Evolutionary conservation across 1,140 invertebrate species (phyloP).

Genomic region (Mactra quadrangularis): DNA sequence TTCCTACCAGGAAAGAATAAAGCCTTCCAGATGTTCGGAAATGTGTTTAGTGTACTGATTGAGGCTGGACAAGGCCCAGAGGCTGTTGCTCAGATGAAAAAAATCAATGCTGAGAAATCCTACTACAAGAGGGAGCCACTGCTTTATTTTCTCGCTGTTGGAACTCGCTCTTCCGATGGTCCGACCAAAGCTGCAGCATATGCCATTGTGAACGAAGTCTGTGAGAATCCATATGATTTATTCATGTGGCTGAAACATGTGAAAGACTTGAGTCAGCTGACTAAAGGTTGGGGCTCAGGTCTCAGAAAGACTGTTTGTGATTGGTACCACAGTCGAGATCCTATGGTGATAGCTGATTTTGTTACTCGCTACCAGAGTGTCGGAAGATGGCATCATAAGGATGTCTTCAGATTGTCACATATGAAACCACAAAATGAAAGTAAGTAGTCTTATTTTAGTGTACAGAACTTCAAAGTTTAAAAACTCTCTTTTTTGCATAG

Average conservation of each 20-base stretch:
- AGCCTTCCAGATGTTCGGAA: slow-evolving; percentile 44
- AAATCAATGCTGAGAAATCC: slow-evolving; percentile 59
- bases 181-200: slow-evolving; percentile 84
- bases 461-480: too few relatives aligned
- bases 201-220: slow-evolving; percentile 84
- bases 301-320: slow-evolving; percentile 85
- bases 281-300: slow-evolving; percentile 86
- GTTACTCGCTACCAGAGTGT: slow-evolving; percentile 86
- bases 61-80: slow-evolving; percentile 51
- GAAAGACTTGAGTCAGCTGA: slow-evolving; percentile 84
- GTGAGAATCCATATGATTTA: slow-evolving; percentile 85
- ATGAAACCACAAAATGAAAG: slow-evolving; percentile 84
- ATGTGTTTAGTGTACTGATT: slow-evolving; percentile 45
- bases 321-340: slow-evolving; percentile 86
- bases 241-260: slow-evolving; percentile 87
- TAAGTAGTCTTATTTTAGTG: slow-evolving; percentile 76
- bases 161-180: slow-evolving; percentile 81
- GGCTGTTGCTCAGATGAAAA: slow-evolving; percentile 61
- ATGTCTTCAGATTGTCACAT: slow-evolving; percentile 88
- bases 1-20: slow-evolving; percentile 60
- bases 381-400: slow-evolving; percentile 88
- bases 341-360: slow-evolving; percentile 86
- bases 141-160: slow-evolving; percentile 87
- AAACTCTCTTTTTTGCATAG: too few relatives aligned
- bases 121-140: slow-evolving; percentile 83